Evolutionary conservation across 2,888 invertebrate species (phyloP).

Genomic region (Saturnia japonica): DNA sequence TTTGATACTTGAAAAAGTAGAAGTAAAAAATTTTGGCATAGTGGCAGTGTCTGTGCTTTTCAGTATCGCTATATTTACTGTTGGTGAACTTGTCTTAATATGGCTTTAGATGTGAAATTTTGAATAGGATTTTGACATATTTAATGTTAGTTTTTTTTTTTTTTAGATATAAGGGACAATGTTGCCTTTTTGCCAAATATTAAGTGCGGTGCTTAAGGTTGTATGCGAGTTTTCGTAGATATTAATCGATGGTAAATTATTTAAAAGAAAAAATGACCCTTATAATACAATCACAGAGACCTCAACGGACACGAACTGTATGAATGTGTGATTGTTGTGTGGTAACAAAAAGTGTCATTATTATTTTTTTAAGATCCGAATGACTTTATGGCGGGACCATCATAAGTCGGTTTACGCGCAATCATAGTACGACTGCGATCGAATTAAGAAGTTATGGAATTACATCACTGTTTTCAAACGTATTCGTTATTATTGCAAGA

Average conservation of each 20-base stretch:
- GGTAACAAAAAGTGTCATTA: constrained; percentile 47
- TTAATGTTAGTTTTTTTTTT: constrained; percentile 16
- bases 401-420: constrained; percentile 7
- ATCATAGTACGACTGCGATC: background rate
- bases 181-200: constrained; percentile 14
- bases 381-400: constrained; percentile 20
- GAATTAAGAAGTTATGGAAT: too few relatives aligned
- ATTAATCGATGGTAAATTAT: background rate
- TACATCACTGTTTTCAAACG: too few relatives aligned
- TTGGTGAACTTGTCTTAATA: background rate
- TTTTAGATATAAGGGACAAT: constrained; percentile 38
- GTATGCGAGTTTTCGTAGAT: background rate
- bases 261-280: background rate
- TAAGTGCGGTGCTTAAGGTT: constrained; percentile 17
- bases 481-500: too few relatives aligned
- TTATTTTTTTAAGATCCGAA: constrained; percentile 26
- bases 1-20: background rate
- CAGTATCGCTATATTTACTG: background rate
- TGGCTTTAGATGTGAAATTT: constrained; percentile 5
- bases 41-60: background rate
- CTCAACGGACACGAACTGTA: constrained; percentile 37
- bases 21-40: too few relatives aligned
- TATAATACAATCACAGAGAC: constrained; percentile 38
- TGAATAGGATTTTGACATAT: background rate
- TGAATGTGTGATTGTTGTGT: constrained; percentile 45